Percentiles rank a stretch among this genome's conserved stretches.
These are phyloP conservation scores for Thumatha senex DNA, from an alignment of 2,888 invertebrate genomes.

Conservation along the genomic window DNA sequence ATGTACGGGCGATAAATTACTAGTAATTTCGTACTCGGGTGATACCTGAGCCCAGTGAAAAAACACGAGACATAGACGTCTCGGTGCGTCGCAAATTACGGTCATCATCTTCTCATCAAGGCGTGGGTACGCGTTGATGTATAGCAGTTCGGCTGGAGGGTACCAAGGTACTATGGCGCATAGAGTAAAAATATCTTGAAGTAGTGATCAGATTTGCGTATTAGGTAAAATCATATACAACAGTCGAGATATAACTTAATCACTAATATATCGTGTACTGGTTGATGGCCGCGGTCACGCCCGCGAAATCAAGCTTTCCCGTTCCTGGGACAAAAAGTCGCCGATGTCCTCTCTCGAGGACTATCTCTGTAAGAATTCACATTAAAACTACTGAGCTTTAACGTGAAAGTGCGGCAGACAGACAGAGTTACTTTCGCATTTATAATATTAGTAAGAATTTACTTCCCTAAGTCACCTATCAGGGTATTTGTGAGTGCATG, in stretches of 20 bases:
- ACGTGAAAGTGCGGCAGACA: too few species aligned
- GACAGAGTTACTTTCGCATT: too few species aligned
- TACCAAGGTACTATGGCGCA: constrained; percentile 39
- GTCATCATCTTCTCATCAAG: constrained; percentile 84
- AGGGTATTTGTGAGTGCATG: too few species aligned
- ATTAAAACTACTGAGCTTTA: too few species aligned
- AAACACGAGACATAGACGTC: constrained; percentile 83
- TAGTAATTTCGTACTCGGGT: constrained; percentile 80
- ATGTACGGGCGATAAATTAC: constrained; percentile 78
- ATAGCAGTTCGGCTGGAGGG: constrained; percentile 66
- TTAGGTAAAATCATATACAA: not conserved
- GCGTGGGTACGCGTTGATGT: constrained; percentile 80
- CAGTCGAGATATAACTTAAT: not conserved
- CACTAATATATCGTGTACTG: not conserved
- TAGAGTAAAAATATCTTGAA: constrained; percentile 20
- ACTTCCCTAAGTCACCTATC: too few species aligned
- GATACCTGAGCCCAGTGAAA: constrained; percentile 82
- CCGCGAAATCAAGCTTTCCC: too few species aligned
- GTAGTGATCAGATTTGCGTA: not conserved
- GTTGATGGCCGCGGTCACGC: too few species aligned
- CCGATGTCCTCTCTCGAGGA: too few species aligned
- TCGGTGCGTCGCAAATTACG: constrained; percentile 83
- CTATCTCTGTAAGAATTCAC: too few species aligned
- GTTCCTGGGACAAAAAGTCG: too few species aligned
- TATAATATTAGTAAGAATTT: too few species aligned